A percentile compares a stretch with the other conserved stretches of the same genome.
Evolutionary conservation across 2,797 vertebrate genomes (phyloP).

Genomic region (Mycteria americana): DNA sequence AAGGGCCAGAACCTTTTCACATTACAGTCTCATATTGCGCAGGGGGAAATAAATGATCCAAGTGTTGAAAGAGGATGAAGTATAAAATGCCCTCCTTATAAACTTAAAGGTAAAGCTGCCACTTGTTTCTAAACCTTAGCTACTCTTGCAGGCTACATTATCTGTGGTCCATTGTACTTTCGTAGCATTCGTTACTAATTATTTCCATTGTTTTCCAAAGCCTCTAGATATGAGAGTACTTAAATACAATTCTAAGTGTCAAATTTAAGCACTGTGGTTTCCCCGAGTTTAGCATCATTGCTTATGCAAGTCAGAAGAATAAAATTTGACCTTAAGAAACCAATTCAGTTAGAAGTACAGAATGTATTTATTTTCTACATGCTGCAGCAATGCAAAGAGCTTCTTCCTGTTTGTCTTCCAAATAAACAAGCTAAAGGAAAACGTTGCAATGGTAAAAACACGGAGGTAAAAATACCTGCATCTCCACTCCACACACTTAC

Average conservation of each 20-base stretch:
- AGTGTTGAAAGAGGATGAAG: neutral
- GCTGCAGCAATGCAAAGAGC: neutral
- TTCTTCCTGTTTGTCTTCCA: neutral
- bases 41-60: conserved; percentile 4
- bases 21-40: neutral
- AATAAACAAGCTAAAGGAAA: neutral
- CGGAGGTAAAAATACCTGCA: neutral
- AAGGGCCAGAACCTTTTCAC: neutral
- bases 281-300: neutral
- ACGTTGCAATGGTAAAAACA: neutral
- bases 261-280: neutral
- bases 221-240: neutral
- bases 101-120: neutral
- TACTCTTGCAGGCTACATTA: neutral
- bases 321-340: neutral
- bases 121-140: neutral
- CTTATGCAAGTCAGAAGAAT: neutral
- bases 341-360: neutral
- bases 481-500: neutral
- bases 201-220: neutral
- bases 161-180: neutral
- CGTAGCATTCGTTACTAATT: neutral
- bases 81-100: neutral
- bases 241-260: neutral
- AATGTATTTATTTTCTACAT: neutral